Evolutionary conservation across 2,113 vertebrate species (phyloP).

Genomic region (Haplochromis burtoni): DNA sequence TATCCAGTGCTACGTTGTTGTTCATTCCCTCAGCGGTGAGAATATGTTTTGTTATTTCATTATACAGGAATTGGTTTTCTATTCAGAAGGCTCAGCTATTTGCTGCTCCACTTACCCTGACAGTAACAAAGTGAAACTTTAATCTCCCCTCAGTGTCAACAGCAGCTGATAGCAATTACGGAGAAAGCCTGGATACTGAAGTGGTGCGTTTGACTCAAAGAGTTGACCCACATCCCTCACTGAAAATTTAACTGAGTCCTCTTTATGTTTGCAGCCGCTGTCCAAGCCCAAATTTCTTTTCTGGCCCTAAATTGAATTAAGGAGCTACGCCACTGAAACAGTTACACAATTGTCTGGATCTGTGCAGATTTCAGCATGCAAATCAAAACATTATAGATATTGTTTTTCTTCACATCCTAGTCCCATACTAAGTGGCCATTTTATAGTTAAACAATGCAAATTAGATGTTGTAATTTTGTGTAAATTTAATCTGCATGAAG

Average conservation of each 20-base stretch:
- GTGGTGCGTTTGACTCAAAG: constrained; percentile 43
- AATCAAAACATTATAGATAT: not conserved
- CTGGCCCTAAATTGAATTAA: not conserved
- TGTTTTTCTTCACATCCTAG: not conserved
- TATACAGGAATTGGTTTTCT: constrained; percentile 64
- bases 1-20: constrained; percentile 24
- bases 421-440: not conserved
- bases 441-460: not conserved
- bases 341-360: not conserved
- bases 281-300: not conserved
- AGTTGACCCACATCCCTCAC: constrained; percentile 32
- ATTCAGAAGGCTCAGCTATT: constrained; percentile 66
- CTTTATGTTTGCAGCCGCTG: not conserved
- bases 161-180: constrained; percentile 66
- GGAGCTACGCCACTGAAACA: not conserved
- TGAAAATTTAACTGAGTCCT: constrained; percentile 8
- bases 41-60: constrained; percentile 67
- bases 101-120: constrained; percentile 71
- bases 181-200: constrained; percentile 47
- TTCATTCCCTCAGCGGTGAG: constrained; percentile 27
- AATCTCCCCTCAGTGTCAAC: constrained; percentile 66
- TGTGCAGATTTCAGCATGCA: not conserved
- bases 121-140: constrained; percentile 73
- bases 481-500: constrained; percentile 9
- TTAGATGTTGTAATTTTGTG: not conserved